Percentiles rank a stretch among this genome's conserved stretches.
These are phyloP conservation scores for Chionomys nivalis DNA, from an alignment of 2,113 vertebrate genomes.

Conservation along the genomic window DNA sequence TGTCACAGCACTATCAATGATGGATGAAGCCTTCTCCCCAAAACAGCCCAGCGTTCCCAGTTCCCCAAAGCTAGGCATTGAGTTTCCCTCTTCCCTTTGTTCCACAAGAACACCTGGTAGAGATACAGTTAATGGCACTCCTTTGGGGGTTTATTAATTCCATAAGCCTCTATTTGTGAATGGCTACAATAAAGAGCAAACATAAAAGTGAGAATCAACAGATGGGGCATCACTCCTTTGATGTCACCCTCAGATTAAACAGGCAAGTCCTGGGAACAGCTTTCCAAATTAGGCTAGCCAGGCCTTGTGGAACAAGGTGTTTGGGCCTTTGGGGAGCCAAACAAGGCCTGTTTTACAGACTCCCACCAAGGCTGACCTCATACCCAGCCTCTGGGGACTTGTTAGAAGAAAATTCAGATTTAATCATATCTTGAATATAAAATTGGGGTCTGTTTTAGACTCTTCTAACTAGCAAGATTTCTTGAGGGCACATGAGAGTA, in stretches of 20 bases:
- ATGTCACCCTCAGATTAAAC: conserved; percentile 56
- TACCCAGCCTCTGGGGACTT: not conserved
- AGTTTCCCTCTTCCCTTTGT: conserved; percentile 66
- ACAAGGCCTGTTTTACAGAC: not conserved
- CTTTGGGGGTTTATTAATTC: conserved; percentile 79
- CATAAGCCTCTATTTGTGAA: conserved; percentile 77
- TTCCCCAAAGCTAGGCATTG: conserved; percentile 54
- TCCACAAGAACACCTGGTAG: conserved; percentile 74
- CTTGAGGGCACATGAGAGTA: conserved; percentile 44
- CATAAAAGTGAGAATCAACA: conserved; percentile 72
- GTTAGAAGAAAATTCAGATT: conserved; percentile 17
- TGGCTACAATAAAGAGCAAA: conserved; percentile 59
- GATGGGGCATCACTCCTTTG: conserved; percentile 52
- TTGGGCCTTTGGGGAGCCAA: not conserved
- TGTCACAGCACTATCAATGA: conserved; percentile 47
- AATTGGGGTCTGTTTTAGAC: conserved; percentile 13
- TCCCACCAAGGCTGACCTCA: not conserved
- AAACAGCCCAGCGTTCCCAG: conserved; percentile 61
- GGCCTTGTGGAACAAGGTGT: not conserved
- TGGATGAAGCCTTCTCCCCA: not conserved
- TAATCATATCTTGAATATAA: not conserved
- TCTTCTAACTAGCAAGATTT: conserved; percentile 36
- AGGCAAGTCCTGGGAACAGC: not conserved
- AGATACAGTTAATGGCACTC: conserved; percentile 73
- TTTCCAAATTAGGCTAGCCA: conserved; percentile 39